A percentile compares a stretch with the other conserved stretches of the same genome.
phyloP scores from a whole-genome alignment of 2,797 vertebrate species.

The Amblyraja radiata region DNA sequence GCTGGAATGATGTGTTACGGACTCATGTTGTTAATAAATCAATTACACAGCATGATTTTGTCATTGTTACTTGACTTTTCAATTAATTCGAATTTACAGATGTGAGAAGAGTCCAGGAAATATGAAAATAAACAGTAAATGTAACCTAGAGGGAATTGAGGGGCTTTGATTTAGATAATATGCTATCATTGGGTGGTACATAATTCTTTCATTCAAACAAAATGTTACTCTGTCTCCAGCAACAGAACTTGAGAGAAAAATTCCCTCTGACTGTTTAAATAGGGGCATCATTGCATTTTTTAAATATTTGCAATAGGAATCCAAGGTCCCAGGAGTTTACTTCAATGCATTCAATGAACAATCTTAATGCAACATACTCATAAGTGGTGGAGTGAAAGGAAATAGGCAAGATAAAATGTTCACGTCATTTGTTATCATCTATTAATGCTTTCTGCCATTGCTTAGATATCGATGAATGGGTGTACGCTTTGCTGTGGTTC shows the following conservation, averaged over 20 bases:
- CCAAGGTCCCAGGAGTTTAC: background rate
- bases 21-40: background rate
- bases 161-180: background rate
- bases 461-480: background rate
- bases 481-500: background rate
- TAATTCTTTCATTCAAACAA: background rate
- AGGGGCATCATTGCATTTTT: background rate
- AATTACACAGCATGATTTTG: slow-evolving; percentile 1
- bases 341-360: background rate
- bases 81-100: background rate
- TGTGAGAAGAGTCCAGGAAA: background rate
- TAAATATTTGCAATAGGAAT: background rate
- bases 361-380: background rate
- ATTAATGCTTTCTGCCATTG: background rate
- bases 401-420: background rate
- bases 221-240: background rate
- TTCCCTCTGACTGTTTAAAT: background rate
- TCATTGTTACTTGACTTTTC: background rate
- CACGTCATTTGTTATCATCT: background rate
- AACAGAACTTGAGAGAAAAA: background rate
- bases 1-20: background rate
- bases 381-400: background rate
- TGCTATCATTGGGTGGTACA: background rate
- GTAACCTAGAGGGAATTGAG: background rate
- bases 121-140: background rate